phyloP scores from a whole-genome alignment of 2,797 vertebrate genomes.

The Hemitrygon akajei region DNA sequence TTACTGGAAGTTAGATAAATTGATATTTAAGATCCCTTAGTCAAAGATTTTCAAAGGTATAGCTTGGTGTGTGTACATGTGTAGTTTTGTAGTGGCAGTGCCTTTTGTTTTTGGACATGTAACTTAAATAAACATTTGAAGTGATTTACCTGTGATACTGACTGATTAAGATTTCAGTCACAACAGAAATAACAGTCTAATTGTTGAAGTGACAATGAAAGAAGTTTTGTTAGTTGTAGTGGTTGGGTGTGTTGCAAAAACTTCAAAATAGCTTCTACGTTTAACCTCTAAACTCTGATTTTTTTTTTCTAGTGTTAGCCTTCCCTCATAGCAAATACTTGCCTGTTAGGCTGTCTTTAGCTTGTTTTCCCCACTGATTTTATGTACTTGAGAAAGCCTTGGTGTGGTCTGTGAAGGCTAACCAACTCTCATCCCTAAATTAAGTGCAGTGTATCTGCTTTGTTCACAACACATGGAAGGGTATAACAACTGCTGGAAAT shows the following conservation, averaged over 20 bases:
- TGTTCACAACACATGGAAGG: neutral
- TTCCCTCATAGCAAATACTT: too few species aligned
- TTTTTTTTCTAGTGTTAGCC: too few species aligned
- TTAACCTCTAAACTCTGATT: too few species aligned
- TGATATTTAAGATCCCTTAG: too few species aligned
- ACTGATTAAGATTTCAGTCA: neutral
- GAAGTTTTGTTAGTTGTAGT: too few species aligned
- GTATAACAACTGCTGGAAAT: too few species aligned
- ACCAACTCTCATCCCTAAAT: neutral
- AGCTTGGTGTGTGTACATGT: neutral
- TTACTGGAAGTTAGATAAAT: too few species aligned
- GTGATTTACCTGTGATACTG: neutral
- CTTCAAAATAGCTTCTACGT: too few species aligned
- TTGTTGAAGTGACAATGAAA: too few species aligned
- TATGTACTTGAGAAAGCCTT: neutral
- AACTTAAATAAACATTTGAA: neutral
- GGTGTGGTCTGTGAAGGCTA: neutral
- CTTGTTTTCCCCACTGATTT: neutral
- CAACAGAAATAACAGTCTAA: neutral
- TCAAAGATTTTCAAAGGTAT: too few species aligned
- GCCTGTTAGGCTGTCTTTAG: neutral
- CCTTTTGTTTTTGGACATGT: neutral
- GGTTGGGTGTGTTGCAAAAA: too few species aligned
- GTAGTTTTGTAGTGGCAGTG: neutral
- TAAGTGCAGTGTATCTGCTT: neutral